Conservation (phyloP, 1,140 invertebrate species). For the Metaphire vulgaris region DNA sequence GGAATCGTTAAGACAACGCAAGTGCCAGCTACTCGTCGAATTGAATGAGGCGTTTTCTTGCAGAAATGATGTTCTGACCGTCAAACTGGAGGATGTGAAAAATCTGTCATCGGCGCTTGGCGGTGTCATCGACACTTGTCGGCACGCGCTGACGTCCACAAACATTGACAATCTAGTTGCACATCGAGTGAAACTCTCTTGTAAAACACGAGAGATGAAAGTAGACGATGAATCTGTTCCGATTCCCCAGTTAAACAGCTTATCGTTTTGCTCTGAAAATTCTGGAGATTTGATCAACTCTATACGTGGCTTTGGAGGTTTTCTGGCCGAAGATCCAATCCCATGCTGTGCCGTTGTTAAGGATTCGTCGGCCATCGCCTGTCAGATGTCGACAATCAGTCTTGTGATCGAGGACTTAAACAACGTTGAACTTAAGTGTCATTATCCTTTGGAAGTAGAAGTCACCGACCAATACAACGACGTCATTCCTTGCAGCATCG, state of each 20-base stretch:
- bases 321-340: not conserved
- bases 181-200: not conserved
- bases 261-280: not conserved
- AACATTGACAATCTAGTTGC: not conserved
- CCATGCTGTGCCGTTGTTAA: not conserved
- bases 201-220: not conserved
- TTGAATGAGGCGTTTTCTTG: not conserved
- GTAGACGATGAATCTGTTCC: not conserved
- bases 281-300: not conserved
- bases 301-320: not conserved
- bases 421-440: not conserved
- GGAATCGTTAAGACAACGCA: not conserved
- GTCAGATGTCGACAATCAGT: not conserved
- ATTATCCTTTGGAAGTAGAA: not conserved
- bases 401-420: not conserved
- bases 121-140: not conserved
- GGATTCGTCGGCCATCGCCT: not conserved
- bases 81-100: not conserved
- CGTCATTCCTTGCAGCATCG: not conserved
- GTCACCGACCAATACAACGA: not conserved
- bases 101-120: not conserved
- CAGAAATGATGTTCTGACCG: not conserved
- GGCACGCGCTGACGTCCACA: not conserved
- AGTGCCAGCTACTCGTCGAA: not conserved
- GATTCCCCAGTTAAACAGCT: not conserved